Base-by-base conservation (phyloP, 1,140 invertebrate genomes). In the Aphis gossypii region DNA sequence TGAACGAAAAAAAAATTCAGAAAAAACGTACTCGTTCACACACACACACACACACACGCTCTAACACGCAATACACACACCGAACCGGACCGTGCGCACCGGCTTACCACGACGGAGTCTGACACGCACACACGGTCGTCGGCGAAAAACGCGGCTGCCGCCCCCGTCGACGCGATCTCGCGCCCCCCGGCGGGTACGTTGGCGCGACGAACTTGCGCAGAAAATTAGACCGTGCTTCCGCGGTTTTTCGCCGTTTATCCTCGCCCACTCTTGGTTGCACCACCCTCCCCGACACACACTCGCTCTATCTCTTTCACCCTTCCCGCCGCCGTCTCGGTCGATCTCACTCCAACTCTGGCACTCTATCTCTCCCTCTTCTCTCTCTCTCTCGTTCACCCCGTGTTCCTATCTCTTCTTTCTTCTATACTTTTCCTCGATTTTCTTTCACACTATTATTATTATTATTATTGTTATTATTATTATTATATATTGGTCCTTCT, bases 71-170 rank as follows among this genome's bases (percentile, higher is more conserved):
- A 48, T 44, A 30, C 21, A 35, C 5, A 76, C 90, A 48, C n/a
- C 44, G 46, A n/a, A 92, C 48, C 90, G 68, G 91, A 92, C 91
- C 46, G 90, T 41, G 25, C 91, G 82, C 68, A 92, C 68, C 91
- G 91, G 91, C 68, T 84, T 92, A 30, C 91, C 91, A 35, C 91
- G 91, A 83, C 91, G 91, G 68, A 92, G 91, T 92, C 91, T 92
- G 91, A 76, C 41, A 46, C n/a, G 38, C 56, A 76, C 83, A 41
- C 89, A 56, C 89, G 90, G 44, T 51, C 21, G 90, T 76, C 46
- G 44, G 7, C 90, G 60, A 92, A 51, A 92, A 84, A 44, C 91
- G 68, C 46, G 21, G 30, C 35, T 25, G 54, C 46, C 46, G 46
- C 38, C 83, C 38, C 84, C 60, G 60, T 76, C 46, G 35, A 14